Base-by-base conservation (phyloP, 2,113 vertebrate species). In the Grantiella picta region DNA sequence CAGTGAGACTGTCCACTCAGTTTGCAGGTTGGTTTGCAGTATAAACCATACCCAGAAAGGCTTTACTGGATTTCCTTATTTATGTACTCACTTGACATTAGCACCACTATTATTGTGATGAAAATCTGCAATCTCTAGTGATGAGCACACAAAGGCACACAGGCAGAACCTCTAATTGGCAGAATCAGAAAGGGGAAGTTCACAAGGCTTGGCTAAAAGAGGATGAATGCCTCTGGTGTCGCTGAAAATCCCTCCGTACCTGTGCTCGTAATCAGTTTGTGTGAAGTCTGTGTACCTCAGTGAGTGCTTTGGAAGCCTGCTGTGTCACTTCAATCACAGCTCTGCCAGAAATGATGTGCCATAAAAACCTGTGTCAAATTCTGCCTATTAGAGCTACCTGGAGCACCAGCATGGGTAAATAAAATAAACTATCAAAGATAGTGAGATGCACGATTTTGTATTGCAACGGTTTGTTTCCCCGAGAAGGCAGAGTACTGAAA, bases 301-400 rank as follows among this genome's bases (percentile, higher is more conserved):
- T 36, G 57, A 61, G 42, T 7, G 27, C 66, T 91, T 79, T 38
- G 77, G 86, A 82, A 89, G 89, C 72, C 54, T 21, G 11, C 70
- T 61, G 66, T 70, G 91, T 85, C 84, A 40, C 93, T 96, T 95
- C 94, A 91, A 72, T 97, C 92, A 77, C 73, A 72, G 66, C 59
- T 91, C 68, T 0, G 2, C 79, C 88, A 96, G 76, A 76, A 92
- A 29, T 70, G 56, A 92, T 60, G 90, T 79, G 78, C 84, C 93
- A 89, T 72, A 71, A 95, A 93, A 92, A 65, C 64, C 73, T 86
- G 49, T 78, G 86, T 96, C 95, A 92, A 56, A 79, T 90, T 72
- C 94, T 91, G 73, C 47, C 78, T 65, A 16, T 87, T 76, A 63
- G 79, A 82, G n/a, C 89, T 83, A 82, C 71, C 71, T 50, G 52